Evolutionary conservation across 2,113 vertebrate species (phyloP).

Genomic region (Spea bombifrons): DNA sequence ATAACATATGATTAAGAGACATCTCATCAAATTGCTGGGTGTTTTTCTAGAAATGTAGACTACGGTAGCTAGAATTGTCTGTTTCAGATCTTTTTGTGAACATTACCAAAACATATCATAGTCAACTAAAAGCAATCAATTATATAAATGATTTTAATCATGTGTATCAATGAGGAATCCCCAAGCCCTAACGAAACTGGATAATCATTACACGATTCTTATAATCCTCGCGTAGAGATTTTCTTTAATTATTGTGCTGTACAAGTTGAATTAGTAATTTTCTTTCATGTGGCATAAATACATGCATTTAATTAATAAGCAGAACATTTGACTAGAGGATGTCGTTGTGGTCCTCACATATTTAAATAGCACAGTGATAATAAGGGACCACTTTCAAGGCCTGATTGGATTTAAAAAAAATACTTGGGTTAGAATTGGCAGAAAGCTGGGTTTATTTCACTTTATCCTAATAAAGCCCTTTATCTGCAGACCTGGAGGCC

Average conservation of each 20-base stretch:
- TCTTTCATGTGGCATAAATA: conserved; percentile 16
- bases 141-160: conserved; percentile 33
- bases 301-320: conserved; percentile 28
- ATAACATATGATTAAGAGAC: conserved; percentile 25
- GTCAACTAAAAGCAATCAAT: conserved; percentile 31
- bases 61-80: conserved; percentile 13
- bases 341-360: neutral
- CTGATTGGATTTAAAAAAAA: neutral
- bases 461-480: no score
- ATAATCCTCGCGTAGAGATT: conserved; percentile 11
- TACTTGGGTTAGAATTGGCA: no score
- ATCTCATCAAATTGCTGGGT: conserved; percentile 18
- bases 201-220: conserved; percentile 37
- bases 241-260: conserved; percentile 29
- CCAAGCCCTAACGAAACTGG: conserved; percentile 22
- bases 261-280: conserved; percentile 10
- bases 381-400: neutral
- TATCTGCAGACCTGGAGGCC: no score
- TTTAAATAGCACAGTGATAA: neutral
- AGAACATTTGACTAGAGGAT: neutral
- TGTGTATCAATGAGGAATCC: conserved; percentile 31
- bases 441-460: no score
- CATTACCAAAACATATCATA: conserved; percentile 1
- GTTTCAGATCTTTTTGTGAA: neutral
- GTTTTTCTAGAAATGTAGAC: conserved; percentile 19